Base-by-base conservation (phyloP, 2,888 invertebrate species). In the Dexiosoma caninum region DNA sequence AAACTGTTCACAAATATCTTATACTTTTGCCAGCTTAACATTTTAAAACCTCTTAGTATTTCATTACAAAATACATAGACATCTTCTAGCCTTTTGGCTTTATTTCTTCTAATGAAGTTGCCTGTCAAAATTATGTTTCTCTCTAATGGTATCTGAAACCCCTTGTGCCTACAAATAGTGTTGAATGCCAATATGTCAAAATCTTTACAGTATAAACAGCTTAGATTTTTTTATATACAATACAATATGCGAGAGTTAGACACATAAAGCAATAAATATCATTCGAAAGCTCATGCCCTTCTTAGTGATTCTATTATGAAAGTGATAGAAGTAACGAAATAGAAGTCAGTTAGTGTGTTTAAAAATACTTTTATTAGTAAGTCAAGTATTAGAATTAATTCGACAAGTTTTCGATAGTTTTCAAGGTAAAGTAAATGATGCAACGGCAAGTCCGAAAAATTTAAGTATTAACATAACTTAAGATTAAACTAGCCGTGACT, bases 171-270 rank as follows among this genome's bases (percentile, higher is more conserved):
- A 9, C 35, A 4, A 37, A 30, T 19, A 69, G 51, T 69, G 72
- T 77, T 77, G 69, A 77, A 77, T 77, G 81, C 72, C 81, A 77
- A 77, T 77, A 81, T 72, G 81, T 77, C 81, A 74, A 46, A 44
- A 62, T 62, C 30, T 49, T 40, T 40, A 9, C 27, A 32, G 53
- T 37, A 37, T 49, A 71, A 71, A 72, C 14, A 62, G 76, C 60
- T 81, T 72, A 42, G 49, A 57, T 44, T 49, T 70, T n/a, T n/a
- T n/a, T n/a, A n/a, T n/a, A n/a, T n/a, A n/a, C n/a, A n/a, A n/a
- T n/a, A n/a, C n/a, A n/a, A n/a, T n/a, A n/a, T n/a, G n/a, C n/a
- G n/a, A n/a, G n/a, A n/a, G n/a, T n/a, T n/a, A n/a, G n/a, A n/a
- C n/a, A n/a, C 30, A 32, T 64, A 49, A 35, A 46, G 1, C 5